Evolutionary conservation across 64 coral and sea anemone species (phyloP).

Genomic region (Actinia equina): DNA sequence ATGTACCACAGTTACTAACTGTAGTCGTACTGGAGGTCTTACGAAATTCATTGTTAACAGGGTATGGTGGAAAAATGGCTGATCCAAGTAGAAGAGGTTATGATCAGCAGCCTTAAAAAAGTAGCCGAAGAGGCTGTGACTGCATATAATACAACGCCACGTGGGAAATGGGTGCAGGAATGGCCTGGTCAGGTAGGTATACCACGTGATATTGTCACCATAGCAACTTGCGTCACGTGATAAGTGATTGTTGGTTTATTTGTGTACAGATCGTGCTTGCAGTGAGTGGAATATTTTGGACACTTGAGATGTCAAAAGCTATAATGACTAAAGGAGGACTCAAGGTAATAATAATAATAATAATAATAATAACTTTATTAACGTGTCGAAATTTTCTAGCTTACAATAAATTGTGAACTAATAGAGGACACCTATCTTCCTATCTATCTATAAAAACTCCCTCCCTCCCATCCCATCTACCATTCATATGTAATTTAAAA

Average conservation of each 20-base stretch:
- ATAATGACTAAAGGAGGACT: constrained; percentile 83
- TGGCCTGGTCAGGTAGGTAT: constrained; percentile 95
- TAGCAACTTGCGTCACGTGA: neutral
- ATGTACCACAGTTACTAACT: too few relatives aligned
- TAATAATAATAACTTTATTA: too few relatives aligned
- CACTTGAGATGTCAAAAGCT: constrained; percentile 77
- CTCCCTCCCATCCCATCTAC: too few relatives aligned
- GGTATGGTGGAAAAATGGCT: constrained; percentile 99
- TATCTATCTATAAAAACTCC: too few relatives aligned
- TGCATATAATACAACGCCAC: constrained; percentile 77
- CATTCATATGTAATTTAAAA: too few relatives aligned
- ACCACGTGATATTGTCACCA: neutral
- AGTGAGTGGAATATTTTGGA: constrained; percentile 96
- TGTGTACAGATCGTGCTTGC: constrained; percentile 77
- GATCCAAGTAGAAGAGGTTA: constrained; percentile 97
- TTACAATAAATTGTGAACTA: too few relatives aligned
- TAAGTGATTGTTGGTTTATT: neutral
- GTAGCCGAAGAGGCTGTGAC: constrained; percentile 82
- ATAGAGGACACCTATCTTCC: too few relatives aligned
- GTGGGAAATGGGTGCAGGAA: constrained; percentile 96
- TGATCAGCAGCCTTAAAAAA: constrained; percentile 94
- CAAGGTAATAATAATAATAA: too few relatives aligned
- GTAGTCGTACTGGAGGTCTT: too few relatives aligned
- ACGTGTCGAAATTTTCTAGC: too few relatives aligned
- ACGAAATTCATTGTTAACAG: constrained; percentile 3